Base-by-base conservation (phyloP, 2,888 invertebrate species). In the Odiellus spinosus region DNA sequence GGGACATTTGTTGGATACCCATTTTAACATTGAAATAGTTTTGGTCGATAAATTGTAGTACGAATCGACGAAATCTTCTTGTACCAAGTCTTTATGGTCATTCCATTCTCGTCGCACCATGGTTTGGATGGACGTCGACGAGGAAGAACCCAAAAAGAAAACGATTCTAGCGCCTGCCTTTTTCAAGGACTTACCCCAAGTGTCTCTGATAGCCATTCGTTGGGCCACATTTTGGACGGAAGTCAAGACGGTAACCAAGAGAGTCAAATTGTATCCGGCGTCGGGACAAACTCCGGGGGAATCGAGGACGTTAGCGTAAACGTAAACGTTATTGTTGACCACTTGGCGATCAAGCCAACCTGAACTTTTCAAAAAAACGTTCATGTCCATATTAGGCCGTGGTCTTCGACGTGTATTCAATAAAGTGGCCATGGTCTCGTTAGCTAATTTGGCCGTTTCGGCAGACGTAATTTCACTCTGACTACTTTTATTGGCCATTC, bases 1-100 rank as follows among this genome's bases (percentile, higher is more conserved):
- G 52, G 78, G 74, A 40, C 56, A 56, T 20, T 38, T 42, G 18
- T 50, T 44, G 14, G 50, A 32, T 11, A 76, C 74, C 84, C 84
- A 86, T 66, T 83, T 82, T 48, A 85, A 69, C 70, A 82, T 77
- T 36, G 82, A 80, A 52, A 84, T 74, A 40, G 82, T 82, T 70
- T 86, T 86, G 35, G 84, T 69, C 40, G 84, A 85, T 42, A 85
- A 71, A 70, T 85, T 85, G 53, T 80, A 77, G 65, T 85, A 84
- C 2, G 80, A 77, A 66, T 85, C 85, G 34, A 80, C 63, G 59
- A 78, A 82, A 57, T 74, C 71, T 34, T 80, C 81, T 48, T 78
- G 73, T 55, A 85, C 75, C 38, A 86, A 68, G 71, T 86, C 85
- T 21, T 78, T 77, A 67, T 80, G 83, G 47, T 81, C 69, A 52